These are phyloP conservation scores for Neodiprion pinetum DNA, from an alignment of 1,140 invertebrate species.

Conservation along the genomic window DNA sequence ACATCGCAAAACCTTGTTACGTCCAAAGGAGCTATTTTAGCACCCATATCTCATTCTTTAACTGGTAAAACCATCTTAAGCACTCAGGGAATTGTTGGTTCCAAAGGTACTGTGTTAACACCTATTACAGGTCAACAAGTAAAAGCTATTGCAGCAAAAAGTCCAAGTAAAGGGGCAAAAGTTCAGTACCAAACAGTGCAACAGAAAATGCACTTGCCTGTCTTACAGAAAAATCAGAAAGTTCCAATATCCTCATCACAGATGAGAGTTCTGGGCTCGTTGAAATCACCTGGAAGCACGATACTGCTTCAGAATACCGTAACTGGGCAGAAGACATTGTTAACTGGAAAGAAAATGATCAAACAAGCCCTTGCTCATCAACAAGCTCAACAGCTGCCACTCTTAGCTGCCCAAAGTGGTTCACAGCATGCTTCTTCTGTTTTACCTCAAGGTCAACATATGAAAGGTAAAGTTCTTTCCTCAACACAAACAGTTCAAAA, in stretches of 20 bases:
- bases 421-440: constrained; percentile 26
- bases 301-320: constrained; percentile 42
- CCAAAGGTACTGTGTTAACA: constrained; percentile 59
- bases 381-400: constrained; percentile 25
- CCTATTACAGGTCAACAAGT: constrained; percentile 58
- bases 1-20: constrained; percentile 45
- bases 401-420: constrained; percentile 23
- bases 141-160: constrained; percentile 55
- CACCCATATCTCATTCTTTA: constrained; percentile 43
- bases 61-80: constrained; percentile 39
- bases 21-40: constrained; percentile 63
- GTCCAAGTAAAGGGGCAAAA: constrained; percentile 45
- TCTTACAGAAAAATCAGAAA: constrained; percentile 46
- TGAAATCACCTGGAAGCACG: constrained; percentile 34
- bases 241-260: constrained; percentile 34
- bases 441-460: constrained; percentile 25
- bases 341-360: constrained; percentile 38
- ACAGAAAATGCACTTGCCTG: constrained; percentile 48
- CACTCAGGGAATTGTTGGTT: constrained; percentile 42
- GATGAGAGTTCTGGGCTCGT: constrained; percentile 21
- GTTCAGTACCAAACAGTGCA: constrained; percentile 46
- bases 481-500: constrained; percentile 36
- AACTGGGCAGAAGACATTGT: constrained; percentile 21
- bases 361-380: constrained; percentile 36
- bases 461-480: constrained; percentile 32